Evolutionary conservation across 2,888 invertebrate species (phyloP), one percentile per base, ranked within the genome.

Genomic region (Phalera bucephala): DNA sequence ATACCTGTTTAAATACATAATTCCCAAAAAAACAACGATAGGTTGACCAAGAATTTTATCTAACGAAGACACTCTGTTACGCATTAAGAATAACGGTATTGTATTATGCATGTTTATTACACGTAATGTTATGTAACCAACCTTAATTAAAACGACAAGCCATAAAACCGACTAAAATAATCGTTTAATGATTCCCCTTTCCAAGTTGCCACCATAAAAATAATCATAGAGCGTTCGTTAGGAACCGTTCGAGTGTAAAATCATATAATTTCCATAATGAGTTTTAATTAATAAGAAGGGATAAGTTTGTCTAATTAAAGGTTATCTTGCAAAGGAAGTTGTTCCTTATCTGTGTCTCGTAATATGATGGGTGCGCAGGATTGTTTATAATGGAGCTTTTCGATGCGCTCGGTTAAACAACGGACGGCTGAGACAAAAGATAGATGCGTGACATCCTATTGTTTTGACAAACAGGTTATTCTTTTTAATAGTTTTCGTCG

Each of bases 281-380:
- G 52, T 60, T 67, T 64, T 67, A 65, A 66, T 68, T 65, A 59
- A 61, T 59, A 61, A 63, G 51, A 59, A 50, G 55, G 45, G 47
- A 31, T 38, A 48, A 52, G 45, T 38, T 61, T 52, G 45, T 44
- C 53, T 67, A 72, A 73, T 72, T 70, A 68, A 40, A 44, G 53
- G 50, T 45, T 56, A 51, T 38, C 43, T 29, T 26, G 6, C 31
- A 31, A 22, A 40, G 52, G 63, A 58, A 56, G 52, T 47, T 44
- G 40, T 51, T 52, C 36, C 34, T 54, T 56, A 46, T 45, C 43
- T 42, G 11, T 13, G 36, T 33, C 27, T 14, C 26, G 13, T 33
- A 33, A 33, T 33, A 7, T 14, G 17, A 14, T 8, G 20, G 10
- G 19, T 29, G 7, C 7, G 2, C 9, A 5, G 3, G 10, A 7